These are phyloP conservation scores for Rhineura floridana DNA, from an alignment of 2,113 vertebrate species.

Conservation along the genomic window DNA sequence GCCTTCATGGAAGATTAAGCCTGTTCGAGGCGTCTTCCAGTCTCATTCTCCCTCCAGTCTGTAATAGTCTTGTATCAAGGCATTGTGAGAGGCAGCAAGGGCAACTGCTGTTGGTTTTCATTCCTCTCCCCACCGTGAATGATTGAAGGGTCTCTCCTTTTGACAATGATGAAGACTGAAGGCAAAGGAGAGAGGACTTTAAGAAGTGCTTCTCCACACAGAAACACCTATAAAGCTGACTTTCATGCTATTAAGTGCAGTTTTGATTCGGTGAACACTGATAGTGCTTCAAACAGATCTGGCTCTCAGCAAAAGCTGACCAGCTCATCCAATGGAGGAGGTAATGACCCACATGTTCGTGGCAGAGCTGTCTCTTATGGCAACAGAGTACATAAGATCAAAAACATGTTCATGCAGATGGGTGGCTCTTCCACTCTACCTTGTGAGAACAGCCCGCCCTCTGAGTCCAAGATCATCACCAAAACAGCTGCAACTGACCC, in stretches of 20 bases:
- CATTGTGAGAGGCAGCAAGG: background rate
- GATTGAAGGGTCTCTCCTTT: constrained; percentile 25
- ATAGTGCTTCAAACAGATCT: constrained; percentile 69
- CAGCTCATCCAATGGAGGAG: constrained; percentile 81
- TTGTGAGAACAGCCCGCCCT: constrained; percentile 73
- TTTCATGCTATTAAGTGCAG: constrained; percentile 92
- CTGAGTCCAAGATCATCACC: constrained; percentile 77
- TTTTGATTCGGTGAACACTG: constrained; percentile 85
- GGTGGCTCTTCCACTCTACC: constrained; percentile 79
- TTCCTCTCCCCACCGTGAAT: background rate
- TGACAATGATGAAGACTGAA: constrained; percentile 89
- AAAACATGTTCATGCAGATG: constrained; percentile 93
- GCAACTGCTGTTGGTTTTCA: constrained; percentile 43
- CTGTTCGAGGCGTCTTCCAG: constrained; percentile 24
- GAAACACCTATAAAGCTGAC: constrained; percentile 92
- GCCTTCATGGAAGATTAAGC: constrained; percentile 6
- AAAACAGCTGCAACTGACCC: constrained; percentile 66
- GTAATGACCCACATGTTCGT: constrained; percentile 80
- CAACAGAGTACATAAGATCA: constrained; percentile 91
- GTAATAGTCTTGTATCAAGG: background rate
- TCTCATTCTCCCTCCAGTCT: background rate
- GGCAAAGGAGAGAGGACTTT: constrained; percentile 88
- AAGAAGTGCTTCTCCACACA: constrained; percentile 90
- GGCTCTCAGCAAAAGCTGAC: constrained; percentile 70
- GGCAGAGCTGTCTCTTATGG: constrained; percentile 86